phyloP scores from a whole-genome alignment of 2,113 vertebrate species.

The Zingel zingel region DNA sequence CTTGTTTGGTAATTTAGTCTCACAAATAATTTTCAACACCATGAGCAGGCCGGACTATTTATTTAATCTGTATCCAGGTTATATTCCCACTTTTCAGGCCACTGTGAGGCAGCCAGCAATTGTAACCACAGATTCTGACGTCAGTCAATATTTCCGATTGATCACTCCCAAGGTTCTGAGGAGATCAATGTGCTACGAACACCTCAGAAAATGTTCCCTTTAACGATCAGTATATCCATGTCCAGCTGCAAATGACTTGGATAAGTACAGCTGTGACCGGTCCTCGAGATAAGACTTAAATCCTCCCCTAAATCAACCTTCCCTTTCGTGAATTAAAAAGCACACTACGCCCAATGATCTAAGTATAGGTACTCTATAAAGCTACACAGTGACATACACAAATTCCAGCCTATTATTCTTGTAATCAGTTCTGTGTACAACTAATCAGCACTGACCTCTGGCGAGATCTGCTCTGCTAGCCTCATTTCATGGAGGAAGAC shows the following conservation, averaged over 20 bases:
- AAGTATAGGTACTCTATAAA: neutral
- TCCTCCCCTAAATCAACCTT: neutral
- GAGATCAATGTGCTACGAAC: slow-evolving; percentile 16
- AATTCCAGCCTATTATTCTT: slow-evolving; percentile 22
- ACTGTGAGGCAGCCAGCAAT: neutral
- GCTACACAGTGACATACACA: neutral
- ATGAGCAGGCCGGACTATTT: neutral
- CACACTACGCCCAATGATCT: neutral
- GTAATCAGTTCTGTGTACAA: slow-evolving; percentile 27
- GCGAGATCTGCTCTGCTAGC: slow-evolving; percentile 7
- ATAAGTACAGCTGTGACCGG: neutral
- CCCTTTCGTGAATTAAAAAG: neutral
- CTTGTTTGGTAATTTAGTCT: neutral
- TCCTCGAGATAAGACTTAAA: neutral
- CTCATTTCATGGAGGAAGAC: slow-evolving; percentile 47
- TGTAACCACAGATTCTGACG: neutral
- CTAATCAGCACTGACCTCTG: slow-evolving; percentile 43
- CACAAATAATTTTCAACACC: slow-evolving; percentile 7
- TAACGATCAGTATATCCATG: neutral
- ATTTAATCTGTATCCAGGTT: slow-evolving; percentile 3
- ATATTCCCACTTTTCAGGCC: neutral
- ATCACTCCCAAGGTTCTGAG: slow-evolving; percentile 2
- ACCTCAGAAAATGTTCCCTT: neutral
- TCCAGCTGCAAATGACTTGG: neutral
- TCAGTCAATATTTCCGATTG: slow-evolving; percentile 18